phyloP scores from a whole-genome alignment of 2,113 vertebrate species.

The Gymnogyps californianus region DNA sequence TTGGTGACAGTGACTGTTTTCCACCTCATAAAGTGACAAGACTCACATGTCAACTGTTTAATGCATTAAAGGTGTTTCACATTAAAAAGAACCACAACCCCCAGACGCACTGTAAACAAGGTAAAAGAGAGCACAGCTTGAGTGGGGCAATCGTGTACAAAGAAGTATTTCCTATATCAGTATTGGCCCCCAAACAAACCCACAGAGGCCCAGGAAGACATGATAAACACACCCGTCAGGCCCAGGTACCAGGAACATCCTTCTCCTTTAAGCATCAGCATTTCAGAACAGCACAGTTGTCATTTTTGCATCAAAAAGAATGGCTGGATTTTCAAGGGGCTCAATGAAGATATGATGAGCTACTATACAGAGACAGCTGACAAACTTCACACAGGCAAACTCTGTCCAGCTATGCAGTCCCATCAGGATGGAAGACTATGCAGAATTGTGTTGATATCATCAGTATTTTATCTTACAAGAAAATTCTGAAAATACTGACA shows the following conservation, averaged over 20 bases:
- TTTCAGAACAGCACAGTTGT: neutral
- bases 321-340: neutral
- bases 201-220: neutral
- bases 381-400: neutral
- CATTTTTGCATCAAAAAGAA: neutral
- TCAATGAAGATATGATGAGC: neutral
- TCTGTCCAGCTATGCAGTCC: neutral
- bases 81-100: neutral
- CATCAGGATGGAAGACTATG: neutral
- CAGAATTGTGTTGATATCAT: neutral
- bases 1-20: constrained; percentile 24
- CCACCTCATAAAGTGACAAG: constrained; percentile 2
- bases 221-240: neutral
- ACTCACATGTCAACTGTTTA: neutral
- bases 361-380: neutral
- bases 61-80: neutral
- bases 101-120: neutral
- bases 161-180: neutral
- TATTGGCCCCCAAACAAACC: neutral
- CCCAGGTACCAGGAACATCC: neutral
- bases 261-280: neutral
- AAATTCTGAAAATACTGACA: neutral
- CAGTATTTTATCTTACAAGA: neutral
- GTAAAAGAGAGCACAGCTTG: neutral
- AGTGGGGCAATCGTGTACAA: neutral